Base-by-base conservation (phyloP, 2,888 invertebrate genomes). In the Galerucella calmariensis region DNA sequence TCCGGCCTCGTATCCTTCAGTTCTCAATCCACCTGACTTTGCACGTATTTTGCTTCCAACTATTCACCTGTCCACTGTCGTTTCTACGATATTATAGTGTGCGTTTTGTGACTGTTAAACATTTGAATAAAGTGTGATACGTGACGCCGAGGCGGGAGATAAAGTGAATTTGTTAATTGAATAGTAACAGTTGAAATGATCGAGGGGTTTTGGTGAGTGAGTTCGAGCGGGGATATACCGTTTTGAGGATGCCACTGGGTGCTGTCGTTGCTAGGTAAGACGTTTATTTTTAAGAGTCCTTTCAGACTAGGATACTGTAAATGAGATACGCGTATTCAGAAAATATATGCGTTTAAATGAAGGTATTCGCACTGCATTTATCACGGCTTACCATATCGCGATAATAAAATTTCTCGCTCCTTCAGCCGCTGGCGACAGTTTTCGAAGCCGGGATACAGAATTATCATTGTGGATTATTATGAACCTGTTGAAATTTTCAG, bases 21-120 rank as follows among this genome's bases (percentile, higher is more conserved):
- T 79, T 79, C 80, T 81, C 78, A 78, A 78, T 80, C 77, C 82
- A 82, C 81, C 83, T 81, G 81, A 82, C 82, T 82, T 78, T 48
- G 72, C 72, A 72, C 72, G 66, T 72, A 72, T 65, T 71, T 79
- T 61, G 69, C 58, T 48, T 76, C 73, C 75, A 75, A 80, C 81
- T 81, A 83, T 83, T 83, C 82, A 83, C 82, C 83, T 82, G 82
- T 81, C 78, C 79, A 78, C 74, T 63, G 68, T 74, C 72, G 74
- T 69, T 77, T 76, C 78, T 72, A 58, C 58, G 65, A 27, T 59
- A 79, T 81, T 79, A 80, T 78, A 78, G 80, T 77, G 77, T 76
- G 81, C 76, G 75, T 79, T 10, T 56, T 71, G 74, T 70, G 67
- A 72, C 73, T 78, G 69, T 76, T 75, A 75, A 77, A 73, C 65